A percentile compares a stretch with the other conserved stretches of the same genome.
Evolutionary conservation across 1,140 invertebrate species (phyloP).

Genomic region (Theocolax elegans): DNA sequence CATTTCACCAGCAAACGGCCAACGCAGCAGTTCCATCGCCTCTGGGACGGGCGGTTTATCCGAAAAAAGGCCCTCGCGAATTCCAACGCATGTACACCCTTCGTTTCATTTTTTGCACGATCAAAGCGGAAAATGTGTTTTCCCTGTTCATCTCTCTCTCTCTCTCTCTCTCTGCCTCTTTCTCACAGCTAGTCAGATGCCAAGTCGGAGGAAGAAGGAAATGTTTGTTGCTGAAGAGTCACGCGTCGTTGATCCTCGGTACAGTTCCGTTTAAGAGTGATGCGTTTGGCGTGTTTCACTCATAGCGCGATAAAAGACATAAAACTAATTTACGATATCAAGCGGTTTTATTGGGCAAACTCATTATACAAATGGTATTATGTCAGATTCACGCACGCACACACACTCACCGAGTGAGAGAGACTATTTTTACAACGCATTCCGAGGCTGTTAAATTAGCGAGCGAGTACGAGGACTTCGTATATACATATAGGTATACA

Average conservation of each 20-base stretch:
- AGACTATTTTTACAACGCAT: slow-evolving; percentile 40
- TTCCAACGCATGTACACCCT: too few relatives aligned
- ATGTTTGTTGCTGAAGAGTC: neutral
- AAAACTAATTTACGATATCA: slow-evolving; percentile 36
- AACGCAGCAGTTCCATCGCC: neutral
- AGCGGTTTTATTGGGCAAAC: slow-evolving; percentile 21
- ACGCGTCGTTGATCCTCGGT: slow-evolving; percentile 3
- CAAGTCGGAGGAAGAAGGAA: too few relatives aligned
- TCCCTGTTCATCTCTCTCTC: too few relatives aligned
- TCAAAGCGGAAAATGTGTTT: too few relatives aligned
- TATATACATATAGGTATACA: slow-evolving; percentile 14
- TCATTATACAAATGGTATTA: slow-evolving; percentile 38
- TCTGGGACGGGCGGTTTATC: too few relatives aligned
- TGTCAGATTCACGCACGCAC: slow-evolving; percentile 27
- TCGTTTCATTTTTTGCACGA: too few relatives aligned
- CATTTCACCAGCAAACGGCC: neutral
- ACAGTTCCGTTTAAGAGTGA: neutral
- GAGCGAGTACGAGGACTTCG: slow-evolving; percentile 37
- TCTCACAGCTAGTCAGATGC: too few relatives aligned
- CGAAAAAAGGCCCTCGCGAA: neutral
- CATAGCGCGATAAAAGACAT: slow-evolving; percentile 10
- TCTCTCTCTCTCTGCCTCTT: too few relatives aligned
- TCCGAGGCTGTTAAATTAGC: slow-evolving; percentile 39
- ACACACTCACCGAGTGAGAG: too few relatives aligned
- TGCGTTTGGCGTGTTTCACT: neutral